Conservation (phyloP, 1,140 invertebrate genomes). For the Archivesica marissinica region DNA sequence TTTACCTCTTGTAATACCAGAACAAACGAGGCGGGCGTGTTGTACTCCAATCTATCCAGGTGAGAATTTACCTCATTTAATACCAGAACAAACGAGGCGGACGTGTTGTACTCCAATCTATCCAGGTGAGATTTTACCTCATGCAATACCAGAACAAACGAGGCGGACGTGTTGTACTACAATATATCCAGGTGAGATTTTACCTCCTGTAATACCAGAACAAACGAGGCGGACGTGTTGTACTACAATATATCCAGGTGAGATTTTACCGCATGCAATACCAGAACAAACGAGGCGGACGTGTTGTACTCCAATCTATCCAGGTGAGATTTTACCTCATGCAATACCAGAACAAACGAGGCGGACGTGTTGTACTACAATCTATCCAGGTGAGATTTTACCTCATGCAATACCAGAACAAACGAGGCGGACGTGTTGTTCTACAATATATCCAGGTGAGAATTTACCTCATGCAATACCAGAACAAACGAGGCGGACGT, state of each 20-base stretch:
- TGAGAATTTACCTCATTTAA: conserved; percentile 75
- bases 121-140: conserved; percentile 81
- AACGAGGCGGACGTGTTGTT: too few species aligned
- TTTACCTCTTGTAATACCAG: conserved; percentile 89
- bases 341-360: conserved; percentile 92
- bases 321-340: conserved; percentile 85
- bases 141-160: conserved; percentile 93
- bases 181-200: conserved; percentile 80
- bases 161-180: conserved; percentile 89
- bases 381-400: conserved; percentile 78
- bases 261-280: too few species aligned
- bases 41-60: conserved; percentile 84
- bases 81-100: conserved; percentile 94
- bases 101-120: conserved; percentile 85
- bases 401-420: too few species aligned
- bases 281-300: conserved; percentile 92
- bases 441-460: too few species aligned
- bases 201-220: too few species aligned
- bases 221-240: too few species aligned
- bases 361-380: conserved; percentile 88
- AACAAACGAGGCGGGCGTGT: conserved; percentile 92
- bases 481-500: too few species aligned
- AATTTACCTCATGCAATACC: too few species aligned
- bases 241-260: too few species aligned
- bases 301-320: conserved; percentile 85